Percentiles rank a stretch among this genome's conserved stretches.
Evolutionary conservation across 2,797 vertebrate genomes (phyloP).

Genomic region (Staurois parvus): DNA sequence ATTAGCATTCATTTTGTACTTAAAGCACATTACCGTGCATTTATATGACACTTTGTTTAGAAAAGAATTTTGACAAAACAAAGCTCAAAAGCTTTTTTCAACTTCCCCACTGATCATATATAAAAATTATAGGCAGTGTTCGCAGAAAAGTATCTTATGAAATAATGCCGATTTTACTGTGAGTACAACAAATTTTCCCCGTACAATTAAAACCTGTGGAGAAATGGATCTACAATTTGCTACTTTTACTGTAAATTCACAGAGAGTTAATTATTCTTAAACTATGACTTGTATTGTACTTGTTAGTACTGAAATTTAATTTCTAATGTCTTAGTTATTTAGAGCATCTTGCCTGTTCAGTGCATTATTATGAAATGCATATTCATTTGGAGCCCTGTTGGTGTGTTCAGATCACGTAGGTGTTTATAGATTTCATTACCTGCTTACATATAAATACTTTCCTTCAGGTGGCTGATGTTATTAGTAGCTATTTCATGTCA

Average conservation of each 20-base stretch:
- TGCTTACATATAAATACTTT: conserved; percentile 2
- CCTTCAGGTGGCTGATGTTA: not conserved
- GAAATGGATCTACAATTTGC: conserved; percentile 11
- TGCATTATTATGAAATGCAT: conserved; percentile 36
- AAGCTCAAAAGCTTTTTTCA: conserved; percentile 11
- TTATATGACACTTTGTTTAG: conserved; percentile 26
- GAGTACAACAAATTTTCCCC: conserved; percentile 36
- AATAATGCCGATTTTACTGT: conserved; percentile 33
- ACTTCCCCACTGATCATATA: not conserved
- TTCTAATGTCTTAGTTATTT: conserved; percentile 4
- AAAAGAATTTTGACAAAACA: conserved; percentile 2
- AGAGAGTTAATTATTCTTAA: conserved; percentile 44
- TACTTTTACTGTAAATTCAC: conserved; percentile 44
- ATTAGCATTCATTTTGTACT: conserved; percentile 33
- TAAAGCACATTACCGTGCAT: conserved; percentile 15
- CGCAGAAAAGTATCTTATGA: conserved; percentile 17
- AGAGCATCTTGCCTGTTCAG: conserved; percentile 16
- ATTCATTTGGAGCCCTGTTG: conserved; percentile 23
- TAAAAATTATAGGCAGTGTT: conserved; percentile 1
- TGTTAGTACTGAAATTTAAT: conserved; percentile 1
- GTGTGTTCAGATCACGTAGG: conserved; percentile 20
- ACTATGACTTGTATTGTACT: conserved; percentile 42
- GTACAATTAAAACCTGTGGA: conserved; percentile 38
- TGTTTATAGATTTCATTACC: conserved; percentile 30
- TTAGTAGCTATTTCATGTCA: not conserved